Evolutionary conservation across 2,888 invertebrate genomes (phyloP), one percentile per base, ranked within the genome.

Genomic region (Chironomus riparius): DNA sequence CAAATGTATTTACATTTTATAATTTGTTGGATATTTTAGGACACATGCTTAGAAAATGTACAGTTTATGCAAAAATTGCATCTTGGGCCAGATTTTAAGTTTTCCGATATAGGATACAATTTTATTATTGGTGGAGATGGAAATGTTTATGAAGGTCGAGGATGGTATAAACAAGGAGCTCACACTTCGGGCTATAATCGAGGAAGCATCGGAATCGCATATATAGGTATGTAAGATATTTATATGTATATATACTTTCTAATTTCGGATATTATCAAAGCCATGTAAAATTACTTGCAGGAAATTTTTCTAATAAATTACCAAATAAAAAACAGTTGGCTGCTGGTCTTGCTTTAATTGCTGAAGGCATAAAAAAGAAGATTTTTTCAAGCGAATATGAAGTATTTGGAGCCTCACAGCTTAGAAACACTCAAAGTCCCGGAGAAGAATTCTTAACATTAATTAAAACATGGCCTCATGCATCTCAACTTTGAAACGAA

Each of bases 41-140:
- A 88, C 1, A 83, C 85, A 77, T 90, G 90, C 78, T 86, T 87
- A 2, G 85, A 87, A 7, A 85, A 86, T 1, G 88, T 90, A 2
- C 86, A 90, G 13, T 81, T 85, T 28, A 88, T 90, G 70, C 92
- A 92, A 82, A 87, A 85, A 24, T 91, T 86, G 79, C 92, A 93
- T 81, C 89, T 93, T 79, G 87, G 87, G 21, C 83, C 82, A 76
- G 82, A 85, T 0, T 90, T 89, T 86, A 86, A 84, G 77, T 56
- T 56, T n/a, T 18, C 56, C 2, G 93, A 93, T 80, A 92, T 92
- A 24, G 89, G 86, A 0, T 93, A 92, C 81, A 94, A 92, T 81
- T 94, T 92, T 79, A 83, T 94, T 2, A 87, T 94, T 2, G 93
- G 92, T 0, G 92, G 92, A 4, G 92, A 93, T 80, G 93, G 92